Evolutionary conservation across 23 tunicate species (phyloP), one percentile per base, ranked within the genome.

Genomic region (Halocynthia roretzi): DNA sequence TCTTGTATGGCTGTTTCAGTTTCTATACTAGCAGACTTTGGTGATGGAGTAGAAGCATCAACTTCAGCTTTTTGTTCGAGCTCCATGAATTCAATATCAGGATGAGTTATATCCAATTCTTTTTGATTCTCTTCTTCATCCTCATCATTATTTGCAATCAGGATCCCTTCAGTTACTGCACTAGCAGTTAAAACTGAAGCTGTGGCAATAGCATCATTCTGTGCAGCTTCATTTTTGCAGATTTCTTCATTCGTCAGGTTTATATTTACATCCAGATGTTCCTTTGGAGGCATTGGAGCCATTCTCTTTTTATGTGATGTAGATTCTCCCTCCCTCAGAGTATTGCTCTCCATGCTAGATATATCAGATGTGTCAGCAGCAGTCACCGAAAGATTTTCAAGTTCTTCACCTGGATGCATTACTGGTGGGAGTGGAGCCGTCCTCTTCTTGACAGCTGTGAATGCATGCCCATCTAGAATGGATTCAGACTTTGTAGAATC

Each of bases 231-330:
- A 15, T 60, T 17, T 17, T 2, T 60, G 64, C 4, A 15, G n/a
- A 15, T 17, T 60, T 4, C 64, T 15, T 60, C 17, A 15, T 60
- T 2, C 17, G 64, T 15, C 17, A 2, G 64, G 17, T 15, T 15
- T 60, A 17, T 15, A 60, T 15, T 15, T 65, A 10, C 15, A 65
- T 65, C 22, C 31, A 0, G 15, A 15, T 65, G 10, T 15, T 11
- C 10, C 0, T 11, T 65, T 8, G 70, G 70, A 65, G 70, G 70
- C 70, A 65, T 65, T 10, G 70, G 70, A 10, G 70, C 70, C 22
- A 65, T 65, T 65, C 70, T 65, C 17, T 58, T 58, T n/a, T 58
- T 58, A 14, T 1, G 17, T 58, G 17, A 15, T n/a, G 15, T n/a
- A 58, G 63, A 58, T 14, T 58, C 63, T 14, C 17, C 63, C 15